phyloP scores from a whole-genome alignment of 2,888 invertebrate species.

The Dicyrtomina minuta region DNA sequence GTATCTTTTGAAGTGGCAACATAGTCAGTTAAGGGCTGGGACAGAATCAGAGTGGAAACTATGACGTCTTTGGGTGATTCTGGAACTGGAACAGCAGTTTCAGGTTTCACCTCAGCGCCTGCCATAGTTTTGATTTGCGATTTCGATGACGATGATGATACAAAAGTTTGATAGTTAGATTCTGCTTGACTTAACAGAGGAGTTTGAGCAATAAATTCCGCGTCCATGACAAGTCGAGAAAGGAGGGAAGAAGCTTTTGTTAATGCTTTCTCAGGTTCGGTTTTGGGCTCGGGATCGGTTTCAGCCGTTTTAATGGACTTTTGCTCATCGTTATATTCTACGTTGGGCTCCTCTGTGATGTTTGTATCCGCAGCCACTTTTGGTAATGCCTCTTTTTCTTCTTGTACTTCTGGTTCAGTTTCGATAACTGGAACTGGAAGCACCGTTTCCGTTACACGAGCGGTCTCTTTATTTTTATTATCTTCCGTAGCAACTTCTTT shows the following conservation, averaged over 20 bases:
- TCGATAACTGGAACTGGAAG: not conserved
- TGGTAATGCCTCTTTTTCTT: not conserved
- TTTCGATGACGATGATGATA: not conserved
- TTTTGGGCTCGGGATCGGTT: too few relatives aligned
- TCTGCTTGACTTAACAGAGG: not conserved
- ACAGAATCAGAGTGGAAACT: not conserved
- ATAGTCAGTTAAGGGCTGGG: not conserved
- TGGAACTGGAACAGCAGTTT: not conserved
- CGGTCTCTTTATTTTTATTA: too few relatives aligned
- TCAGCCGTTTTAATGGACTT: too few relatives aligned
- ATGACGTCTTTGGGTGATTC: not conserved
- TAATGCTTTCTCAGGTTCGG: too few relatives aligned
- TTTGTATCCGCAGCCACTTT: too few relatives aligned
- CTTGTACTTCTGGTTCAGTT: not conserved
- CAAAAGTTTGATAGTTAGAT: slow-evolving; percentile 1
- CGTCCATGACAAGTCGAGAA: not conserved
- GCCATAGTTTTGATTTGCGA: too few relatives aligned
- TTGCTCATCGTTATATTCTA: too few relatives aligned
- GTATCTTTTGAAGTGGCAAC: not conserved
- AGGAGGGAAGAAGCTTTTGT: too few relatives aligned
- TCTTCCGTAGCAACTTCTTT: too few relatives aligned
- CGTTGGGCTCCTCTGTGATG: too few relatives aligned
- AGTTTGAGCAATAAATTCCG: not conserved
- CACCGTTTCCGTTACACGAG: too few relatives aligned
- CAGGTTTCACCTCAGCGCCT: not conserved